Evolutionary conservation across 1,140 invertebrate genomes (phyloP), one percentile per base, ranked within the genome.

Genomic region (Trachelipus rathkii): DNA sequence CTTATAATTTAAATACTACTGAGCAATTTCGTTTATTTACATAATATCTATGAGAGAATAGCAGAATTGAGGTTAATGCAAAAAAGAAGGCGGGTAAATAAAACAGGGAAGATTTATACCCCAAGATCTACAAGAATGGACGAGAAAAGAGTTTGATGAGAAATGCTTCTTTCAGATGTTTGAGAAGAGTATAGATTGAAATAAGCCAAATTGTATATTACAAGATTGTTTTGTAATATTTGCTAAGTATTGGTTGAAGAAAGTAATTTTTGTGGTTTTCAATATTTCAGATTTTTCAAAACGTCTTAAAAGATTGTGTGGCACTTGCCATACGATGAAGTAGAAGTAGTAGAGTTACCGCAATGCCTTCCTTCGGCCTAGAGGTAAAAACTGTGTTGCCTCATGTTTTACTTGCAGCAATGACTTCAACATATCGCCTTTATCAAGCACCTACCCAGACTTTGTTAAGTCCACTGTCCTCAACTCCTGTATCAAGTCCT

Each of bases 341-440:
- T 95, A 10, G 92, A 94, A 76, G n/a, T n/a, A 87, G 90, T 78
- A 89, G 91, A 82, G 90, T 95, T 0, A 89, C 85, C 23, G 87
- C 87, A 69, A 92, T 93, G 80, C 88, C 88, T 79, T 85, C 86
- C 66, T 88, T 91, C 67, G 87, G 88, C 44, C 88, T 91, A 81
- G 90, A 93, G 84, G 88, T 95, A 33, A 73, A 77, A 6, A 74
- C 71, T 53, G 79, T 78, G 77, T 87, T 96, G 79, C 93, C 95
- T 6, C 93, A 96, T 83, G 88, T 96, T 24, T 85, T 97, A 66
- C 84, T 96, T 73, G 93, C 94, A 9, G 91, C 92, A 10, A 96
- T 96, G 93, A 93, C 92, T 74, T 93, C 95, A 81, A 85, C 96
- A 9, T 90, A 92, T 84, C 85, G 85, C 10, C 90, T 92, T 78